Percentiles rank a stretch among this genome's conserved stretches.
Evolutionary conservation across 1,140 invertebrate genomes (phyloP).

Genomic region (Matsumurasca onukii): DNA sequence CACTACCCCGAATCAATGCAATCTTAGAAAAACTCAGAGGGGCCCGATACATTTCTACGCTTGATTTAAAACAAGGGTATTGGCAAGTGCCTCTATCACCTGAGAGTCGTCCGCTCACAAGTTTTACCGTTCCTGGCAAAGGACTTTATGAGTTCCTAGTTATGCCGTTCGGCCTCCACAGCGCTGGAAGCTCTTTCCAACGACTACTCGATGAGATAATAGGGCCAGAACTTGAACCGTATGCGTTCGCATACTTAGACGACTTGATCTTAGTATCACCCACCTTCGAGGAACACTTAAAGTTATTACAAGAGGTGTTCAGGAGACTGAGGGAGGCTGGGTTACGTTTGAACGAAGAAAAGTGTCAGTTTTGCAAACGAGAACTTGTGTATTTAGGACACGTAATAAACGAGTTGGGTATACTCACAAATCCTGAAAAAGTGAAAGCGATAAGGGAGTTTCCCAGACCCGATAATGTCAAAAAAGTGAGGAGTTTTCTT

Average conservation of each 20-base stretch:
- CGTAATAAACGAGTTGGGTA: slow-evolving; percentile 41
- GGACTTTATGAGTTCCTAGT: too few relatives aligned
- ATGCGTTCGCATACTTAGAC: slow-evolving; percentile 36
- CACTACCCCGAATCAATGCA: too few relatives aligned
- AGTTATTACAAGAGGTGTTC: slow-evolving; percentile 38
- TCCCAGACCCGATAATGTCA: slow-evolving; percentile 38
- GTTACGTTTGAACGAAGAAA: slow-evolving; percentile 43
- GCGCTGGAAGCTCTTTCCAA: too few relatives aligned
- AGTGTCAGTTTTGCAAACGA: slow-evolving; percentile 44
- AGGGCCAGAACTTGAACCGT: slow-evolving; percentile 21
- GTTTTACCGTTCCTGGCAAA: too few relatives aligned
- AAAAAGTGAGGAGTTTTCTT: slow-evolving; percentile 37
- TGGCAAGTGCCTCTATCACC: too few relatives aligned
- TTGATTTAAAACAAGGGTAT: too few relatives aligned
- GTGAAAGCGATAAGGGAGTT: slow-evolving; percentile 45
- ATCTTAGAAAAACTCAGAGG: too few relatives aligned
- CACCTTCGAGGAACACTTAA: slow-evolving; percentile 40
- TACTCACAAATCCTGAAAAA: slow-evolving; percentile 45
- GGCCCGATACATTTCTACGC: too few relatives aligned
- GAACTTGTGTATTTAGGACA: slow-evolving; percentile 46
- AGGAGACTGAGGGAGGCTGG: slow-evolving; percentile 37
- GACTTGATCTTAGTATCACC: slow-evolving; percentile 42
- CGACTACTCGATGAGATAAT: too few relatives aligned
- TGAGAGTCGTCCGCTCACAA: too few relatives aligned
- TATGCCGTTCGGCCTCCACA: too few relatives aligned